Percentiles rank a stretch among this genome's conserved stretches.
These are phyloP conservation scores for Xylota sylvarum DNA, from an alignment of 2,888 invertebrate species.

Conservation along the genomic window DNA sequence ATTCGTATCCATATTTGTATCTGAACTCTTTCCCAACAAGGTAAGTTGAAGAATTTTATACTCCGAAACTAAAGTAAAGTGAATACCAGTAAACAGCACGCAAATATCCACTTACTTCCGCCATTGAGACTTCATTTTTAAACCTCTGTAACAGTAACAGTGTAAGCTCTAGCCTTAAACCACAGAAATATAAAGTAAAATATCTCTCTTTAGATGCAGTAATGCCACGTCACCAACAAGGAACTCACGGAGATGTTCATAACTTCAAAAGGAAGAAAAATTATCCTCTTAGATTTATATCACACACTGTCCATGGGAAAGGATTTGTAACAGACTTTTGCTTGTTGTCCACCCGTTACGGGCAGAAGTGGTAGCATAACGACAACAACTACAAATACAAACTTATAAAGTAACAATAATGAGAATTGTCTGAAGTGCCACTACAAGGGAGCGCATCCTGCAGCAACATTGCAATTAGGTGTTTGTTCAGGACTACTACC, in stretches of 20 bases:
- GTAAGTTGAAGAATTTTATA: too few species aligned
- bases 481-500: slow-evolving; percentile 62
- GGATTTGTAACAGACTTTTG: slow-evolving; percentile 27
- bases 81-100: background rate
- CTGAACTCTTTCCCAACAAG: too few species aligned
- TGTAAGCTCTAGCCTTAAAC: background rate
- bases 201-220: slow-evolving; percentile 1
- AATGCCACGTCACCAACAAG: slow-evolving; percentile 5
- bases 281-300: slow-evolving; percentile 14
- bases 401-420: slow-evolving; percentile 71
- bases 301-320: slow-evolving; percentile 3
- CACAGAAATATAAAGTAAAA: background rate
- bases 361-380: background rate
- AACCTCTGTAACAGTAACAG: background rate
- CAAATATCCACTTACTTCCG: background rate
- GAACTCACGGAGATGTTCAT: background rate
- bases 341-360: slow-evolving; percentile 6
- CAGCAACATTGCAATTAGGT: slow-evolving; percentile 73
- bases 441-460: slow-evolving; percentile 62
- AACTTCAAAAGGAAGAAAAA: slow-evolving; percentile 6
- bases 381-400: slow-evolving; percentile 28
- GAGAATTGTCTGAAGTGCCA: slow-evolving; percentile 74
- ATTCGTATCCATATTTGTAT: too few species aligned
- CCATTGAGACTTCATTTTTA: background rate
- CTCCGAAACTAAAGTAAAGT: background rate